Conservation (phyloP, 2,113 vertebrate genomes). For the Sinocyclocheilus rhinocerous region DNA sequence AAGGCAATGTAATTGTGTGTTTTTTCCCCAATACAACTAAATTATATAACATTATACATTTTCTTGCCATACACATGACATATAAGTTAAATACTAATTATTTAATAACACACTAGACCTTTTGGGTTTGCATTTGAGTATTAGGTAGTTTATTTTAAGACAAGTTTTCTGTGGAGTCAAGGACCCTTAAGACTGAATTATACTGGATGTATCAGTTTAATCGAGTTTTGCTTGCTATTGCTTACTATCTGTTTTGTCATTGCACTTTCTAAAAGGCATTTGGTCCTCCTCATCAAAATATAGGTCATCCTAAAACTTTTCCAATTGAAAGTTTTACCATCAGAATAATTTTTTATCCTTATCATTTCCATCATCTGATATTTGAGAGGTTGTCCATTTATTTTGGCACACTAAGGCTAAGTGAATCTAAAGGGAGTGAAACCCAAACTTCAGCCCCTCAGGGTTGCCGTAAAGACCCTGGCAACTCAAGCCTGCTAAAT, state of each 20-base stretch:
- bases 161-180: not conserved
- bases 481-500: conserved; percentile 72
- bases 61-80: not conserved
- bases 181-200: not conserved
- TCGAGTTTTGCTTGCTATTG: not conserved
- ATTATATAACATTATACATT: not conserved
- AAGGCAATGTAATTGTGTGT: not conserved
- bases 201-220: not conserved
- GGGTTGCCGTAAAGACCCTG: conserved; percentile 64
- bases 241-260: not conserved
- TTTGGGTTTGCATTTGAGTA: not conserved
- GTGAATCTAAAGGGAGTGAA: conserved; percentile 37
- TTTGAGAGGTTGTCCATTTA: conserved; percentile 1
- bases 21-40: not conserved
- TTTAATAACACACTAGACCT: not conserved
- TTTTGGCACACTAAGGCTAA: conserved; percentile 41
- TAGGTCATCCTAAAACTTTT: not conserved
- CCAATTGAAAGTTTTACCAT: not conserved
- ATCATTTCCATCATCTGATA: not conserved
- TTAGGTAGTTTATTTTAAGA: not conserved
- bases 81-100: not conserved
- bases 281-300: not conserved
- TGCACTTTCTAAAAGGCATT: not conserved
- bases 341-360: not conserved
- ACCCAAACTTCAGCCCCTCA: conserved; percentile 54